Evolutionary conservation across 2,888 invertebrate species (phyloP), one percentile per base, ranked within the genome.

Genomic region (Gandaritis pyraliata): DNA sequence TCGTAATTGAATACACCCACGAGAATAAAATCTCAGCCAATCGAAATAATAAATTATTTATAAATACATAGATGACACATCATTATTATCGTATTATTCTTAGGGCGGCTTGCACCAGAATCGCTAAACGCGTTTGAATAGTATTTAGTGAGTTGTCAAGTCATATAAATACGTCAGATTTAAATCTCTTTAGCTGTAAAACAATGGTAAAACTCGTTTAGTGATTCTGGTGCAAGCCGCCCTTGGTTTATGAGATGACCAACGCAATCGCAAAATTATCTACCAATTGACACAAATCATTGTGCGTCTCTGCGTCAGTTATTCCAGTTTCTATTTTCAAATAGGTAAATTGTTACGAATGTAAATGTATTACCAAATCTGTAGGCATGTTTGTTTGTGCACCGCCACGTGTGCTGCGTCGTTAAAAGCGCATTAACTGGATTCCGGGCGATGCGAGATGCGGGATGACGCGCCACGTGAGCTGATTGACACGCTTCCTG

Each of bases 351-450:
- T 33, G 47, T 43, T 50, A 51, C 52, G 45, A 49, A 45, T 56
- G 47, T 56, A 45, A 43, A 48, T 41, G 53, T 52, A 58, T 66
- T 68, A 70, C 71, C 67, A 62, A 70, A 70, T 67, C 60, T 51
- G 65, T 59, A 33, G 30, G 61, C 30, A 51, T 60, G 69, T 65
- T 57, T 69, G 67, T 69, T 61, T 52, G 65, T 57, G 45, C 54
- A 64, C 57, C 60, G 55, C 64, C 81, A 79, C 81, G 81, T 82
- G 81, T 77, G 74, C 41, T 75, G 76, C 74, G 76, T 85, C 83
- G 84, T 83, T 84, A 83, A 83, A 84, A 82, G 82, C 83, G 71
- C 86, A 85, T 87, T 86, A 87, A 78, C 78, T 73, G 68, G 66
- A 74, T 76, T 73, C 76, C 72, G 72, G 72, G 66, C 65, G 65